Conservation (phyloP, 2,797 vertebrate genomes). For the Anabas testudineus region DNA sequence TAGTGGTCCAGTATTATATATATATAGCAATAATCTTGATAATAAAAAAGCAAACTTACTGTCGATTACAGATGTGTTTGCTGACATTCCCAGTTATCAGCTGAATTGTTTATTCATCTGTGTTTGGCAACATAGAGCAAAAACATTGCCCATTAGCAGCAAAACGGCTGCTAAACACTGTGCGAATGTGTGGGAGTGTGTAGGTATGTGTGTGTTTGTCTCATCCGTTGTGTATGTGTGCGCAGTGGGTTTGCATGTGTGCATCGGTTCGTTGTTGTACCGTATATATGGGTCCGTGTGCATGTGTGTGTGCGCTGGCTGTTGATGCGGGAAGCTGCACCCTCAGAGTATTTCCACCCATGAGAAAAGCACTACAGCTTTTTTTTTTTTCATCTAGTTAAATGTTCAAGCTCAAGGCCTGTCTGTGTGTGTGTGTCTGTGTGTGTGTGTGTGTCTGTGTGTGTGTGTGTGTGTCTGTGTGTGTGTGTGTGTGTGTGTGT, state of each 20-base stretch:
- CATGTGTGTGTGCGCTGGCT: constrained; percentile 28
- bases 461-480: constrained; percentile 18
- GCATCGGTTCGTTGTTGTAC: constrained; percentile 29
- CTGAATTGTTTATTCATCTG: constrained; percentile 65
- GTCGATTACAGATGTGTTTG: constrained; percentile 2
- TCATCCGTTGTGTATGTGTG: constrained; percentile 24
- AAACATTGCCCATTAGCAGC: constrained; percentile 58
- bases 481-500: constrained; percentile 39
- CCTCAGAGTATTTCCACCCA: constrained; percentile 54
- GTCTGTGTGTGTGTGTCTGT: constrained; percentile 17
- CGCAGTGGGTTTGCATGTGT: constrained; percentile 25
- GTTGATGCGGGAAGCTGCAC: constrained; percentile 42
- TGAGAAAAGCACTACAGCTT: constrained; percentile 58
- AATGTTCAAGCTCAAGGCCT: constrained; percentile 55
- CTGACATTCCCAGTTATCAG: constrained; percentile 30
- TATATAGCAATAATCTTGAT: too few relatives aligned
- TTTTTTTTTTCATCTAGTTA: constrained; percentile 63
- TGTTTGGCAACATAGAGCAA: constrained; percentile 57
- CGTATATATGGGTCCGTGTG: constrained; percentile 1
- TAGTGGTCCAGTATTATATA: neutral
- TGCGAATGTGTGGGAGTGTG: too few relatives aligned
- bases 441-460: constrained; percentile 22
- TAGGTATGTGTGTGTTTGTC: constrained; percentile 18
- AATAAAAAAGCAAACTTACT: neutral
- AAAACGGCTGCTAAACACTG: constrained; percentile 39